phyloP scores from a whole-genome alignment of 2,888 invertebrate species.

The Allacma fusca region DNA sequence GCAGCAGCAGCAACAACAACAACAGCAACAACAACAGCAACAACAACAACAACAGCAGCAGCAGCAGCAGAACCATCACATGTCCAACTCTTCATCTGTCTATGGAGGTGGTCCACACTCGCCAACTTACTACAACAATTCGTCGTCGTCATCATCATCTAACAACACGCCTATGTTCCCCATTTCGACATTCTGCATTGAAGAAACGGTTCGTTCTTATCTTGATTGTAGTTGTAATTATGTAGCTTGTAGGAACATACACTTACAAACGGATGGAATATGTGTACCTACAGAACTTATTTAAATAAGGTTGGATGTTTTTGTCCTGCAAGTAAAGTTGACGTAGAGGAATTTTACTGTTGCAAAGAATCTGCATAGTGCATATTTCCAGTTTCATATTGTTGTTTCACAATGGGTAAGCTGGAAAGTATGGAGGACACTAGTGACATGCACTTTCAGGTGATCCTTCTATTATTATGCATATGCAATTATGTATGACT shows the following conservation, averaged over 20 bases:
- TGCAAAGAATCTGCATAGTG: too few species aligned
- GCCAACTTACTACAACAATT: slow-evolving; percentile 43
- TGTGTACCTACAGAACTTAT: too few species aligned
- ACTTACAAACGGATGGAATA: background rate
- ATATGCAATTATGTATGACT: too few species aligned
- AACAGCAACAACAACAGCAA: slow-evolving; percentile 60
- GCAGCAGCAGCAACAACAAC: slow-evolving; percentile 61
- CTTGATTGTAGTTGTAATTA: background rate
- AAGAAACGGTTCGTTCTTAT: slow-evolving; percentile 49
- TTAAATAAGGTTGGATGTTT: too few species aligned
- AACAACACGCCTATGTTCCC: slow-evolving; percentile 55
- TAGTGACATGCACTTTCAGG: too few species aligned
- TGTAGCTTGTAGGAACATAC: background rate
- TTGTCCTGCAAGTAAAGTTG: too few species aligned
- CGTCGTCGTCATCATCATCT: slow-evolving; percentile 42
- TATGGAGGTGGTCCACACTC: slow-evolving; percentile 43
- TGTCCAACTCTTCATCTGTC: slow-evolving; percentile 34
- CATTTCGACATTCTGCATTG: slow-evolving; percentile 60
- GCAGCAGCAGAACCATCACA: slow-evolving; percentile 62
- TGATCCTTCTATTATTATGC: too few species aligned
- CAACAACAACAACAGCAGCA: slow-evolving; percentile 63
- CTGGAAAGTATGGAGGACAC: too few species aligned
- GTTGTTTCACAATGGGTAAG: too few species aligned
- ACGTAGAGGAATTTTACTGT: too few species aligned
- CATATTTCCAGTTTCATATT: too few species aligned